Evolutionary conservation across 2,113 vertebrate species (phyloP).

Genomic region (Oncorhynchus mykiss): DNA sequence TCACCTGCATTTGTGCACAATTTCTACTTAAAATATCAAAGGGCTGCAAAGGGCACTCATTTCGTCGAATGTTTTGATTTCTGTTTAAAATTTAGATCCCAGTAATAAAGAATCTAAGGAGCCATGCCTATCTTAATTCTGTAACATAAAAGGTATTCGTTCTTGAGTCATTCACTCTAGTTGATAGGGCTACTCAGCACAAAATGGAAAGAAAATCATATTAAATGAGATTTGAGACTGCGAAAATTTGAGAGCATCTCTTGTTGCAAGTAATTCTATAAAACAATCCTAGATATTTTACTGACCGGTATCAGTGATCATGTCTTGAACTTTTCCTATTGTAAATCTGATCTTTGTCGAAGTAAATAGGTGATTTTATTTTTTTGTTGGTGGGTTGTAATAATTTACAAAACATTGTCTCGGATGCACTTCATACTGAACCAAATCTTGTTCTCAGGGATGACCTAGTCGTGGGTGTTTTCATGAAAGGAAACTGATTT

Average conservation of each 20-base stretch:
- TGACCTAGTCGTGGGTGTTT: conserved; percentile 52
- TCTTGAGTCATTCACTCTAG: no score
- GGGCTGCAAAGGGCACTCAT: no score
- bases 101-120: neutral
- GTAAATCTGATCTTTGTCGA: conserved; percentile 13
- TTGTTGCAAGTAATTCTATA: conserved; percentile 7
- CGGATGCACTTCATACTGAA: conserved; percentile 66
- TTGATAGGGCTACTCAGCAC: no score
- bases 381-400: neutral
- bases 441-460: conserved; percentile 79
- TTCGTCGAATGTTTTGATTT: neutral
- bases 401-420: conserved; percentile 42
- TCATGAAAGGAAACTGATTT: conserved; percentile 30
- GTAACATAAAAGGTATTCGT: no score
- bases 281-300: conserved; percentile 8
- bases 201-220: no score
- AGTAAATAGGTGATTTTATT: neutral
- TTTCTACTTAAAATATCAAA: no score
- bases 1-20: no score
- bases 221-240: neutral
- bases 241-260: conserved; percentile 5
- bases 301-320: conserved; percentile 27
- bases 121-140: neutral
- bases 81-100: neutral
- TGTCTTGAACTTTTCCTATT: conserved; percentile 5